Conservation (phyloP, 2,113 vertebrate genomes). For the Conger conger region DNA sequence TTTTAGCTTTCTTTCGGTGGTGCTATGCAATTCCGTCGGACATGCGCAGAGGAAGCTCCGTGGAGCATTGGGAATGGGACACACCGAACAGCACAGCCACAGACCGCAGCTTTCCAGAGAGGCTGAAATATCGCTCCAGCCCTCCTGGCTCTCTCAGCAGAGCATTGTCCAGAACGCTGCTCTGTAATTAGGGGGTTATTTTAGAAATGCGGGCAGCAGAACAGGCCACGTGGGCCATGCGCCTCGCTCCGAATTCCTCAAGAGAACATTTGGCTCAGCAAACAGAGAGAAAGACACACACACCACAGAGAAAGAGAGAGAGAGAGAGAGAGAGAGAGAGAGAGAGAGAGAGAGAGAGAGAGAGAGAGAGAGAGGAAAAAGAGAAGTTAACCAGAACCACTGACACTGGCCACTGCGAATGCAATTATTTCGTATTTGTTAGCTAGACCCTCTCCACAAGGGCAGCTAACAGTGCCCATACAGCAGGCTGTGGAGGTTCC, state of each 20-base stretch:
- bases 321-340: constrained; percentile 14
- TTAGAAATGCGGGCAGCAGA: constrained; percentile 47
- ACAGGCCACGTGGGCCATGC: constrained; percentile 55
- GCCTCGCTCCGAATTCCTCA: constrained; percentile 59
- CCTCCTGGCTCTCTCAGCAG: neutral
- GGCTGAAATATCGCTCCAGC: neutral
- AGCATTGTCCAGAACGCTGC: neutral
- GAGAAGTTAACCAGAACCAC: no score
- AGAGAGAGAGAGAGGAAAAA: constrained; percentile 47
- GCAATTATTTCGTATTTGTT: neutral
- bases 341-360: neutral
- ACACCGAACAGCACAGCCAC: neutral
- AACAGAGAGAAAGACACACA: constrained; percentile 34
- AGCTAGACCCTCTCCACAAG: neutral
- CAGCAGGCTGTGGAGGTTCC: no score
- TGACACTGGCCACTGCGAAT: neutral
- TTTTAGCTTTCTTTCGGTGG: neutral
- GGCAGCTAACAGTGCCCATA: neutral
- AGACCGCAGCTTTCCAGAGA: neutral
- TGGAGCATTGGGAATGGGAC: neutral
- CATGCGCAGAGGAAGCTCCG: neutral
- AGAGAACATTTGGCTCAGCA: constrained; percentile 65
- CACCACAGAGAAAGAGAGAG: constrained; percentile 45
- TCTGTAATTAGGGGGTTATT: constrained; percentile 8
- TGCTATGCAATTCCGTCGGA: neutral